phyloP scores from a whole-genome alignment of 2,888 invertebrate genomes.

The Ypsolopha sequella region DNA sequence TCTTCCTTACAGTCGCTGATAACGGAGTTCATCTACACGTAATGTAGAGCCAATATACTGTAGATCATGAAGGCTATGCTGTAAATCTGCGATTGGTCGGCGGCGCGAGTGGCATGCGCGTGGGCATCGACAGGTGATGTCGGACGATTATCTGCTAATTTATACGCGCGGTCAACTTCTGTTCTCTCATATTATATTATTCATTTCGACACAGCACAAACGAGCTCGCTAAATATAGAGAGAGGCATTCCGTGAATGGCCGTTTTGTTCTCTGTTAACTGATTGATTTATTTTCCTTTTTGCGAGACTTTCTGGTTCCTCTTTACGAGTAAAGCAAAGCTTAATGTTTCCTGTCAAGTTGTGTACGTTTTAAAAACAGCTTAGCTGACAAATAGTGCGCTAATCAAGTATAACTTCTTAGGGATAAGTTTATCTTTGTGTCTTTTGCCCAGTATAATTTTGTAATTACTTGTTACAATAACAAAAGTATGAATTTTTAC shows the following conservation, averaged over 20 bases:
- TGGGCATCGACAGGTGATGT: conserved; percentile 50
- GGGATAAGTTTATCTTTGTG: too few species aligned
- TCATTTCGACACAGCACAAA: conserved; percentile 52
- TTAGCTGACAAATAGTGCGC: too few species aligned
- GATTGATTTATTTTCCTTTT: conserved; percentile 47
- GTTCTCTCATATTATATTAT: conserved; percentile 57
- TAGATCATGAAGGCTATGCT: conserved; percentile 19
- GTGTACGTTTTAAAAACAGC: too few species aligned
- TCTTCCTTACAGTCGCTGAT: conserved; percentile 16
- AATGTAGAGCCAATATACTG: neutral
- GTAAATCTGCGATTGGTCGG: conserved; percentile 28
- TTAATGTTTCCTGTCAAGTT: too few species aligned
- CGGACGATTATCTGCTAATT: conserved; percentile 59
- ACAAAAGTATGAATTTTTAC: too few species aligned
- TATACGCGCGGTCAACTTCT: conserved; percentile 56
- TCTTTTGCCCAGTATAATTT: too few species aligned
- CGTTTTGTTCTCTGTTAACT: conserved; percentile 40
- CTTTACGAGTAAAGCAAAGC: too few species aligned
- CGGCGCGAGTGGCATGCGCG: conserved; percentile 33
- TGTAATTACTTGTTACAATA: too few species aligned
- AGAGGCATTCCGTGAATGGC: conserved; percentile 47
- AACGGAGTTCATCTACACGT: neutral
- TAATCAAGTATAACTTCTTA: too few species aligned
- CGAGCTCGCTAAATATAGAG: conserved; percentile 60
- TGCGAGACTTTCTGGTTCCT: conserved; percentile 6